Percentiles rank a stretch among this genome's conserved stretches.
Conservation (phyloP, 1,140 invertebrate genomes). For the Aricia agestis region DNA sequence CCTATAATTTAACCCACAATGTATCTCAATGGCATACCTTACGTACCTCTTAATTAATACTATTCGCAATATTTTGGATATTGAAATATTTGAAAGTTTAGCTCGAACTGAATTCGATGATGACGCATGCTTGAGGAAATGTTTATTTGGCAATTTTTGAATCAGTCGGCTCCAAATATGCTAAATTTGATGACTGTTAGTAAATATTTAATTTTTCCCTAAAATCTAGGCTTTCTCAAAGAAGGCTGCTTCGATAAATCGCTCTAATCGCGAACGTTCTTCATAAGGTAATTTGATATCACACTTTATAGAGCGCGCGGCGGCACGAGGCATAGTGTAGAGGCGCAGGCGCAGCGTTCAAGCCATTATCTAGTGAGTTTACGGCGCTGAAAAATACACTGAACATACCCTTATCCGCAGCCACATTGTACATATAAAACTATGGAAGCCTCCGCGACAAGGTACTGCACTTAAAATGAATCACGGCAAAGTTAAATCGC, state of each 20-base stretch:
- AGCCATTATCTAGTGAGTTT: constrained; percentile 21
- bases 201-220: too few relatives aligned
- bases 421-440: constrained; percentile 42
- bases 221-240: too few relatives aligned
- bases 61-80: not conserved
- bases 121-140: too few relatives aligned
- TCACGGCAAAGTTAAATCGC: constrained; percentile 51
- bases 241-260: not conserved
- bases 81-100: not conserved
- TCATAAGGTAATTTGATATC: constrained; percentile 18
- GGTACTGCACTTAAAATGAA: constrained; percentile 63
- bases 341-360: not conserved
- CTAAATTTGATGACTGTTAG: too few relatives aligned
- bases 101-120: too few relatives aligned
- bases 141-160: too few relatives aligned
- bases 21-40: not conserved
- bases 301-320: constrained; percentile 21
- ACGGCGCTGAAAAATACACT: constrained; percentile 22
- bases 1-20: not conserved
- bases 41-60: not conserved
- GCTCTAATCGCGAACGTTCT: not conserved
- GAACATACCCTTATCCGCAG: constrained; percentile 28
- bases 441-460: constrained; percentile 53
- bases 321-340: not conserved
- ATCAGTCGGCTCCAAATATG: too few relatives aligned